phyloP scores from a whole-genome alignment of 2,888 invertebrate species.

The Herminia tarsipennalis region DNA sequence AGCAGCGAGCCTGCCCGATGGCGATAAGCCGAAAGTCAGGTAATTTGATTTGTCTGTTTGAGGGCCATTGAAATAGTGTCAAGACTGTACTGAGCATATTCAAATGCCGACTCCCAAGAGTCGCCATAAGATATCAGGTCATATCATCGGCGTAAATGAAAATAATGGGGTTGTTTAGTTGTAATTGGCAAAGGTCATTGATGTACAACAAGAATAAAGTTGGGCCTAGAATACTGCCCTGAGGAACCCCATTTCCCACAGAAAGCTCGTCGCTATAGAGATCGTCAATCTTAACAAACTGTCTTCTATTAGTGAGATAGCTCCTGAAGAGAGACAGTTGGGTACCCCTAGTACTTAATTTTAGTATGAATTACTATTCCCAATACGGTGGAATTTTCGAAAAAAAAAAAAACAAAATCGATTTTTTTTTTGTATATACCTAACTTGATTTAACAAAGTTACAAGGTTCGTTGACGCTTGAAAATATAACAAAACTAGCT shows the following conservation, averaged over 20 bases:
- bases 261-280: background rate
- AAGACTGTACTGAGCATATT: background rate
- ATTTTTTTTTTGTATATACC: too few species aligned
- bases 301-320: background rate
- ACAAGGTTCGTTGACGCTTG: too few species aligned
- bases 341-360: background rate
- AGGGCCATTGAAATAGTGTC: background rate
- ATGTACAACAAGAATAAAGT: background rate
- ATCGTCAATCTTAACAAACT: background rate
- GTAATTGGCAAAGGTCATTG: background rate
- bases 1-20: background rate
- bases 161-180: background rate
- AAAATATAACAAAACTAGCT: too few species aligned
- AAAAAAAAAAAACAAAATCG: too few species aligned
- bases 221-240: background rate
- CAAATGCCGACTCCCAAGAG: background rate
- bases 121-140: background rate
- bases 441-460: too few species aligned
- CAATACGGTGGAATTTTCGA: too few species aligned
- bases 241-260: background rate
- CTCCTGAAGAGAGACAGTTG: slow-evolving; percentile 1
- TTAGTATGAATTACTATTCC: too few species aligned
- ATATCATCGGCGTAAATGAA: background rate
- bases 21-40: background rate
- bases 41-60: background rate